Evolutionary conservation across 2,113 vertebrate genomes (phyloP), one percentile per base, ranked within the genome.

Genomic region (Mola mola): DNA sequence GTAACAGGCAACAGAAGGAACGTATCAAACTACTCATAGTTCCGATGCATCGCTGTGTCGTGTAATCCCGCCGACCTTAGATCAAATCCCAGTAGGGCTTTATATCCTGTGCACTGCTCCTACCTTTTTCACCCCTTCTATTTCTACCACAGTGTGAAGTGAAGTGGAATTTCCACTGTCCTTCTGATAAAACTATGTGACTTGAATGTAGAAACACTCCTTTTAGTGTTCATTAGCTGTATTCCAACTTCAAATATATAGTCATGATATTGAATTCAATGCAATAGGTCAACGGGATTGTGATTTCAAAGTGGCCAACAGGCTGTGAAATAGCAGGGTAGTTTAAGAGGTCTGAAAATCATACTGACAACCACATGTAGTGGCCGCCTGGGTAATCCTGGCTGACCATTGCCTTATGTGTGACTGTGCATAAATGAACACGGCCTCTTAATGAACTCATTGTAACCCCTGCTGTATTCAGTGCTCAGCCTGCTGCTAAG

Each of bases 401-500:
- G 59, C 47, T 84, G 82, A 88, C 85, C 88, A 72, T 79, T 77
- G 87, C 66, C 82, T 76, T 72, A 48, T 64, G 72, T 86, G 87
- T 88, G 85, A 83, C 85, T 79, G 78, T 81, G 88, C 80, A 87
- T 88, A 80, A 88, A 86, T 72, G 76, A n/a, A 69, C 73, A 47
- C 75, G 82, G 75, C 80, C 78, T 75, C 66, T 78, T 87, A 87
- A 88, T 87, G 87, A 88, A 88, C 83, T 86, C 82, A 81, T 90
- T 71, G 48, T 79, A 83, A 79, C 56, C 66, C 78, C 71, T 33
- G 73, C 82, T 70, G 75, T 48, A 82, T 59, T 53, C 66, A 66
- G 50, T 13, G 13, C 72, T 57, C 47, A 55, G 24, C 57, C 58
- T 65, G 73, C 78, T 60, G 76, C 61, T 49, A 75, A 41, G 73